Evolutionary conservation across 2,888 invertebrate species (phyloP).

Genomic region (Pristionchus exspectatus): DNA sequence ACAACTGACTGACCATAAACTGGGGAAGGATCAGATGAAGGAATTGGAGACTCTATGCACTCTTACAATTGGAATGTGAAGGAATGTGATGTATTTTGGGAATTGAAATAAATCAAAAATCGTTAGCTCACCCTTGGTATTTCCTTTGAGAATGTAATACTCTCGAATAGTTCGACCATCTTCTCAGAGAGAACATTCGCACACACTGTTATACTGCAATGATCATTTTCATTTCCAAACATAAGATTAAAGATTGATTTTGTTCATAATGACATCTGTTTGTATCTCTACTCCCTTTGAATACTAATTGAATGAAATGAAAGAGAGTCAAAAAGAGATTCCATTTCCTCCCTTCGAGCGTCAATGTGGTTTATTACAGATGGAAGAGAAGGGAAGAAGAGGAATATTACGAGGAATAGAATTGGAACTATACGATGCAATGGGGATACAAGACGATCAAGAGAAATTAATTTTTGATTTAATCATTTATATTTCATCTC

Average conservation of each 20-base stretch:
- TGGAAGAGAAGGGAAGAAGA: slow-evolving; percentile 17
- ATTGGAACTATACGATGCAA: not conserved
- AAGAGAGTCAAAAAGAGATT: not conserved
- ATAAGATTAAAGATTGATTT: not conserved
- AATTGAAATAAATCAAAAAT: not conserved
- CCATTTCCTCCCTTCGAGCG: not conserved
- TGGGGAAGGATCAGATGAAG: not conserved
- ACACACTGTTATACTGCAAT: slow-evolving; percentile 69
- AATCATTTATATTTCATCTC: no score
- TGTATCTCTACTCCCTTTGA: not conserved
- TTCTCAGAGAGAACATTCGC: slow-evolving; percentile 67
- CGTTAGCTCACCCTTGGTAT: slow-evolving; percentile 65
- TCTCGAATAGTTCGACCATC: slow-evolving; percentile 64
- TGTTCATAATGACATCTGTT: not conserved
- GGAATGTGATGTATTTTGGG: not conserved
- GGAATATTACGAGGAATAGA: not conserved
- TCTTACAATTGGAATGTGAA: not conserved
- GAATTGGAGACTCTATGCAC: not conserved
- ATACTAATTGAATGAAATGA: not conserved
- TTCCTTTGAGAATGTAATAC: slow-evolving; percentile 71
- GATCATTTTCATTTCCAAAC: not conserved
- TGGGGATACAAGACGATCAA: not conserved
- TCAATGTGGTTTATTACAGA: slow-evolving; percentile 24
- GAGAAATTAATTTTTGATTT: no score
- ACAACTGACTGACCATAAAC: slow-evolving; percentile 5